These are phyloP conservation scores for Clytia hemisphaerica DNA, from an alignment of 30 jellyfish, hydroid and myxozoan genomes.

Conservation along the genomic window DNA sequence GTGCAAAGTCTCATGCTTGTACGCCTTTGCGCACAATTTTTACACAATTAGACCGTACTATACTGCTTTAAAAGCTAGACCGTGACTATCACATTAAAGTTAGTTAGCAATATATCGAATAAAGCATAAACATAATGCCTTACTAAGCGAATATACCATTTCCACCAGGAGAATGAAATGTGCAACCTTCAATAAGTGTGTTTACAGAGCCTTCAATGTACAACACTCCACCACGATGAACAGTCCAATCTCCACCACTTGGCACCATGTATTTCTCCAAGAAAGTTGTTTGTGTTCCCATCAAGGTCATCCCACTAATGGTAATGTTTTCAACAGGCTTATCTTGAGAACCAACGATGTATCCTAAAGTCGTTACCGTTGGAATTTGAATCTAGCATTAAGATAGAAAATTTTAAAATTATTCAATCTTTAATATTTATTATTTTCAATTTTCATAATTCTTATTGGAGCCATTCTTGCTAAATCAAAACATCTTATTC, in stretches of 20 bases:
- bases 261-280: conserved; percentile 77
- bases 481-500: neutral
- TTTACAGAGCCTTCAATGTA: conserved; percentile 56
- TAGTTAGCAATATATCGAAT: neutral
- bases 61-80: neutral
- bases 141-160: conserved; percentile 83
- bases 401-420: too few relatives aligned
- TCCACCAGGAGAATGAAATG: conserved; percentile 82
- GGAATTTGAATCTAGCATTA: conserved; percentile 78
- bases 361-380: conserved; percentile 38
- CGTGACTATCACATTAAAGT: neutral
- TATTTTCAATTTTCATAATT: too few relatives aligned
- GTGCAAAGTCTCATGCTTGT: too few relatives aligned
- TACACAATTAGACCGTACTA: too few relatives aligned
- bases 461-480: too few relatives aligned
- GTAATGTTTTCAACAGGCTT: conserved; percentile 44
- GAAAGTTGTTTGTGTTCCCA: conserved; percentile 58
- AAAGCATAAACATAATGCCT: neutral
- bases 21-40: too few relatives aligned
- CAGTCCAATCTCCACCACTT: conserved; percentile 99
- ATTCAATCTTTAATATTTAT: too few relatives aligned
- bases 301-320: conserved; percentile 52
- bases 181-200: conserved; percentile 47
- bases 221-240: conserved; percentile 70
- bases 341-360: conserved; percentile 56